Evolutionary conservation across 2,888 invertebrate species (phyloP), one percentile per base, ranked within the genome.

Genomic region (Calliopum simillimum): DNA sequence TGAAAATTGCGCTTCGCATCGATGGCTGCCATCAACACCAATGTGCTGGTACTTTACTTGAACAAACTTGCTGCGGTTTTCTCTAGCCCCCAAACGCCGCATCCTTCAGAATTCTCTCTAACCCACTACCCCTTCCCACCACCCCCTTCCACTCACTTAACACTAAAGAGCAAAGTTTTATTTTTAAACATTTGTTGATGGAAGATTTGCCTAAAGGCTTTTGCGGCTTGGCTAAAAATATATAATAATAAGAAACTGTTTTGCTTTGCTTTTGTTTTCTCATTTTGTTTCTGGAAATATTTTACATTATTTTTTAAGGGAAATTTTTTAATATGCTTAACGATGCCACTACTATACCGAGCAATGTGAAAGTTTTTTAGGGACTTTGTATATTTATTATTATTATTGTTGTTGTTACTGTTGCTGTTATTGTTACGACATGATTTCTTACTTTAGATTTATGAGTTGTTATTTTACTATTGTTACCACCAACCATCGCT

Each of bases 271-370:
- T n/a, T n/a, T n/a, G n/a, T n/a, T 33, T 33, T 8, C 5, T 6
- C 8, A 8, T 8, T 33, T 33, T n/a, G n/a, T 33, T 33, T 33
- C 33, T 5, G 33, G 8, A 33, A 33, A 33, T 8, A 33, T 33
- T 33, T 33, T 51, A 19, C 21, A 51, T 12, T 51, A 51, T 51
- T 51, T 51, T 12, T 19, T 47, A 47, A 51, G 1, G 21, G 21
- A 51, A 51, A n/a, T 51, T 33, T 33, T 33, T 51, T 51, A 51
- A 51, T 51, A 51, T 51, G 19, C 51, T 51, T 51, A 21, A 51
- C n/a, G 11, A 19, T 51, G n/a, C 51, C 4, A 21, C 51, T 53
- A 23, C 3, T 14, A 5, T 14, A 23, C 13, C 5, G 19, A 21
- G 12, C 53, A 53, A 11, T 23, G 53, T 14, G 14, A 21, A 53